Conservation (phyloP, 2,888 invertebrate species). For the Drosophila stalkeri region DNA sequence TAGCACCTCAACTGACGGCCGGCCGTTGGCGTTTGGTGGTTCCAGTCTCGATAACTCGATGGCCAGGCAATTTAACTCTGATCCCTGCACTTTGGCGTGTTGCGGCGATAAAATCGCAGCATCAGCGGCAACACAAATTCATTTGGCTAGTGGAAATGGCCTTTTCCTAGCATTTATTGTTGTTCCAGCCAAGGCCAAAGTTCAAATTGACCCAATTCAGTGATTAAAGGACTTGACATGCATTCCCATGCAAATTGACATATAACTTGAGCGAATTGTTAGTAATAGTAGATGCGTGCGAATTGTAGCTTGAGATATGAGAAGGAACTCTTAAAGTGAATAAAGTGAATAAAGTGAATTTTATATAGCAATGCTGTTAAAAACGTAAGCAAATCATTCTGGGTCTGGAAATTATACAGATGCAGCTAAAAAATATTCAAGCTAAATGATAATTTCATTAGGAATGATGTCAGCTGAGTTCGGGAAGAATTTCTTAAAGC, state of each 20-base stretch:
- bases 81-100: constrained; percentile 80
- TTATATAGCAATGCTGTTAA: not conserved
- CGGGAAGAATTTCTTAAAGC: not conserved
- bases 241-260: constrained; percentile 75
- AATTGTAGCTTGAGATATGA: not conserved
- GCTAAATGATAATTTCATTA: not conserved
- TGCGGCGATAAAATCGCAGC: constrained; percentile 72
- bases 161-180: constrained; percentile 38
- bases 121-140: constrained; percentile 27
- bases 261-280: constrained; percentile 25
- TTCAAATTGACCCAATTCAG: constrained; percentile 79
- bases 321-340: not conserved
- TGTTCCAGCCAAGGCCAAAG: constrained; percentile 70
- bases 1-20: constrained; percentile 67
- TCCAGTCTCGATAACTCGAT: constrained; percentile 65
- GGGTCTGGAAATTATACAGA: not conserved
- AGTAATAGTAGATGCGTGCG: not conserved
- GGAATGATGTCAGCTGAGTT: not conserved
- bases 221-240: constrained; percentile 57
- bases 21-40: constrained; percentile 32
- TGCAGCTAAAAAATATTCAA: not conserved
- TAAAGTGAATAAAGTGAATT: not conserved
- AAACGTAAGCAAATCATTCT: not conserved
- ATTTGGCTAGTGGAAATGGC: constrained; percentile 24
- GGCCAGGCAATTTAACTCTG: constrained; percentile 72